Evolutionary conservation across 2,113 vertebrate genomes (phyloP).

Genomic region (Struthio camelus): DNA sequence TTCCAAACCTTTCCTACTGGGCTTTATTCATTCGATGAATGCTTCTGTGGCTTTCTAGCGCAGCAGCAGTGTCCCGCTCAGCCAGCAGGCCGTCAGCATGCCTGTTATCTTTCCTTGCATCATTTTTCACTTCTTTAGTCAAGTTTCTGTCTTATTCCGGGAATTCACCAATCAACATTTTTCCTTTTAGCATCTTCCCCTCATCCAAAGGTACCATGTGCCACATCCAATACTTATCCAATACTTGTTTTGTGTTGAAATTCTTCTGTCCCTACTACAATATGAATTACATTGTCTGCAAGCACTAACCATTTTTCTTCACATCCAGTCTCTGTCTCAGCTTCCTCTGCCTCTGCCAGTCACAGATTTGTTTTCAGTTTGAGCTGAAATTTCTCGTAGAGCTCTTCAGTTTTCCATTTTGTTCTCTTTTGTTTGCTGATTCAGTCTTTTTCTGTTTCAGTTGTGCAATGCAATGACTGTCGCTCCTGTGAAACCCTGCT

Average conservation of each 20-base stretch:
- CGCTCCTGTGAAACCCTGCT: neutral
- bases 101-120: neutral
- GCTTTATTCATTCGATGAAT: neutral
- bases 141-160: neutral
- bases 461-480: neutral
- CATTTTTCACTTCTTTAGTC: neutral
- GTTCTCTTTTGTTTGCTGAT: neutral
- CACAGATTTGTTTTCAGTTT: neutral
- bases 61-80: neutral
- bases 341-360: neutral
- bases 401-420: neutral
- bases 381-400: neutral
- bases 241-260: neutral
- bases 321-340: neutral
- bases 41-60: neutral
- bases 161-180: neutral
- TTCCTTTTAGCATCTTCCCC: neutral
- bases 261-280: neutral
- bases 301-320: neutral
- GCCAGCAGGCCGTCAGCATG: neutral
- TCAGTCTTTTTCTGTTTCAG: neutral
- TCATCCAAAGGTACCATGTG: neutral
- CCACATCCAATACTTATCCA: neutral
- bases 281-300: neutral
- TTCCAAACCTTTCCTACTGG: neutral